Percentiles rank a stretch among this genome's conserved stretches.
Evolutionary conservation across 2,797 vertebrate species (phyloP).

Genomic region (Gymnopithys bicolor): DNA sequence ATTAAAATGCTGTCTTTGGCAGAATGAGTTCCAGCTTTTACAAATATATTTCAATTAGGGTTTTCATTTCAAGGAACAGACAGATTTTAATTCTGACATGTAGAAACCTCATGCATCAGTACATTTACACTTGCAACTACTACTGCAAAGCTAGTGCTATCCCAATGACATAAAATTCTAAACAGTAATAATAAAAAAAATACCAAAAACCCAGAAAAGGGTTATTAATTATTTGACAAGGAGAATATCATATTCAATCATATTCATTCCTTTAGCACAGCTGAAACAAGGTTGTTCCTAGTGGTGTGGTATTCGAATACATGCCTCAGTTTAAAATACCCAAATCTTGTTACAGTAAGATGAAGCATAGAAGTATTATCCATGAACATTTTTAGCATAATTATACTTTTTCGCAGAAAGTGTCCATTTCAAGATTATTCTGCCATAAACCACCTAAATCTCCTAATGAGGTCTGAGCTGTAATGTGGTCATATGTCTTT

Average conservation of each 20-base stretch:
- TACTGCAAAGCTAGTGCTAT: not conserved
- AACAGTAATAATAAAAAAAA: not conserved
- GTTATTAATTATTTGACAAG: not conserved
- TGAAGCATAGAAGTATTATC: not conserved
- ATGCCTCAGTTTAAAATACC: not conserved
- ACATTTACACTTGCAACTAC: not conserved
- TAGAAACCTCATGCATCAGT: not conserved
- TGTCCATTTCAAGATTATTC: not conserved
- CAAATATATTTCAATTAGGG: constrained; percentile 10
- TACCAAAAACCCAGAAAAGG: not conserved
- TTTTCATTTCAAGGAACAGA: constrained; percentile 17
- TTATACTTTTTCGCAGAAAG: not conserved
- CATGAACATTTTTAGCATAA: not conserved
- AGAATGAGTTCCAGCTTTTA: not conserved
- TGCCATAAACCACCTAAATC: not conserved
- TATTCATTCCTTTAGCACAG: not conserved
- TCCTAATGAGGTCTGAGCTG: not conserved
- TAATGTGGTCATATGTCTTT: not conserved
- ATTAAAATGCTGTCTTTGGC: not conserved
- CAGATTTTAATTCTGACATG: not conserved
- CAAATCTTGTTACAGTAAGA: not conserved
- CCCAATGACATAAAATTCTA: not conserved
- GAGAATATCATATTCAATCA: not conserved
- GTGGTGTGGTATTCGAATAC: not conserved
- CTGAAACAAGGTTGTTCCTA: not conserved